Percentiles rank a stretch among this genome's conserved stretches.
phyloP scores from a whole-genome alignment of 2,888 invertebrate species.

The Leptodirus hochenwartii region DNA sequence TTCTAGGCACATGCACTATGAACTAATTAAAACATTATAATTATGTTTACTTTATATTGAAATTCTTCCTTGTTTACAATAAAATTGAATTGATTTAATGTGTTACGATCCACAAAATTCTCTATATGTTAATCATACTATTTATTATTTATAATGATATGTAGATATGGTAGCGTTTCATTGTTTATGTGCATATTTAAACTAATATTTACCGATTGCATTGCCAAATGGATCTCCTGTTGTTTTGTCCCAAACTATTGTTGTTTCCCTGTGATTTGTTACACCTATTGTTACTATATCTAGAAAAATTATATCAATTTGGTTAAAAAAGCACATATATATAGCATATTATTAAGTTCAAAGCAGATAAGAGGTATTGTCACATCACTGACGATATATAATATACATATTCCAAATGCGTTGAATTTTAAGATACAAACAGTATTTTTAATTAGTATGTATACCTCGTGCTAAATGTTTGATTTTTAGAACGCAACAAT shows the following conservation, averaged over 20 bases:
- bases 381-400: too few species aligned
- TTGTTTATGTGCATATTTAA: too few species aligned
- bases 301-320: slow-evolving; percentile 6
- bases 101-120: slow-evolving; percentile 12
- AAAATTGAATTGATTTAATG: slow-evolving; percentile 30
- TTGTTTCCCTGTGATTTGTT: slow-evolving; percentile 95
- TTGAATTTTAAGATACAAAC: too few species aligned
- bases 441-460: too few species aligned
- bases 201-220: slow-evolving; percentile 81
- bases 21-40: slow-evolving; percentile 2
- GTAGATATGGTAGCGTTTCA: too few species aligned
- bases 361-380: too few species aligned
- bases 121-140: background rate
- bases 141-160: slow-evolving; percentile 4
- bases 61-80: slow-evolving; percentile 1
- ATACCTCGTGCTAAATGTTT: too few species aligned
- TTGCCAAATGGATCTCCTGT: slow-evolving; percentile 88
- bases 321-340: slow-evolving; percentile 7
- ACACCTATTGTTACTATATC: slow-evolving; percentile 75
- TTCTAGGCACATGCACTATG: background rate
- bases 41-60: slow-evolving; percentile 4
- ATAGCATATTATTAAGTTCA: slow-evolving; percentile 1
- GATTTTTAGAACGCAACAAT: too few species aligned
- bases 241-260: slow-evolving; percentile 82
- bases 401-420: too few species aligned